Evolutionary conservation across 2,888 invertebrate genomes (phyloP).

Genomic region (Cancer borealis): DNA sequence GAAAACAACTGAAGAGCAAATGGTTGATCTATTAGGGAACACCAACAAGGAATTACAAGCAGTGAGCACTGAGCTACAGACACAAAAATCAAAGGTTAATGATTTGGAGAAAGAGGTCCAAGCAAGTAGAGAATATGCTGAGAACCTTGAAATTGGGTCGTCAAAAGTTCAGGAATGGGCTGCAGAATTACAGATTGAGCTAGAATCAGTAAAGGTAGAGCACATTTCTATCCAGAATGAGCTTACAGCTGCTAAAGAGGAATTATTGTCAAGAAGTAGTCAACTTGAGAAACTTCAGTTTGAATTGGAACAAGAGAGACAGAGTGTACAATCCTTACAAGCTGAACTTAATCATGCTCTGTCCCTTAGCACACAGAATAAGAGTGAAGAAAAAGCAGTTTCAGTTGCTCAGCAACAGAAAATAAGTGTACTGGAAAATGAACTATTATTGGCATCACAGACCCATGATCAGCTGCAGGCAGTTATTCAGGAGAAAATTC

Average conservation of each 20-base stretch:
- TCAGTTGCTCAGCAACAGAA: constrained; percentile 66
- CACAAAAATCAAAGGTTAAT: constrained; percentile 51
- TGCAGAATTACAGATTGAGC: constrained; percentile 59
- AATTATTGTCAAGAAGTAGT: constrained; percentile 6
- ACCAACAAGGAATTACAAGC: constrained; percentile 60
- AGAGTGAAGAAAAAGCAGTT: constrained; percentile 78
- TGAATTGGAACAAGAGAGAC: constrained; percentile 49
- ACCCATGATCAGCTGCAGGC: constrained; percentile 53
- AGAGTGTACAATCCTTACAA: constrained; percentile 63
- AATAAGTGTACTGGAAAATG: constrained; percentile 55
- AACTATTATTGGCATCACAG: constrained; percentile 51
- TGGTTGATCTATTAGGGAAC: constrained; percentile 72
- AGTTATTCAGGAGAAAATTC: constrained; percentile 42
- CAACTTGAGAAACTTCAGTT: constrained; percentile 37
- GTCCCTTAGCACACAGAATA: constrained; percentile 78
- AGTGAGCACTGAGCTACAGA: constrained; percentile 70
- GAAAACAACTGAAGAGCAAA: constrained; percentile 71
- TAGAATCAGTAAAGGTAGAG: constrained; percentile 40
- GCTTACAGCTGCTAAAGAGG: neutral
- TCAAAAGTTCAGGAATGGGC: constrained; percentile 57
- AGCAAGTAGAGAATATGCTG: constrained; percentile 51
- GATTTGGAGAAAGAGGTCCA: constrained; percentile 53
- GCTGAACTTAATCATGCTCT: constrained; percentile 58
- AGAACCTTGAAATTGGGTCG: constrained; percentile 54
- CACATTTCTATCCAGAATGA: constrained; percentile 35